Conservation (phyloP, 2,113 vertebrate genomes). For the Siphamia tubifer region DNA sequence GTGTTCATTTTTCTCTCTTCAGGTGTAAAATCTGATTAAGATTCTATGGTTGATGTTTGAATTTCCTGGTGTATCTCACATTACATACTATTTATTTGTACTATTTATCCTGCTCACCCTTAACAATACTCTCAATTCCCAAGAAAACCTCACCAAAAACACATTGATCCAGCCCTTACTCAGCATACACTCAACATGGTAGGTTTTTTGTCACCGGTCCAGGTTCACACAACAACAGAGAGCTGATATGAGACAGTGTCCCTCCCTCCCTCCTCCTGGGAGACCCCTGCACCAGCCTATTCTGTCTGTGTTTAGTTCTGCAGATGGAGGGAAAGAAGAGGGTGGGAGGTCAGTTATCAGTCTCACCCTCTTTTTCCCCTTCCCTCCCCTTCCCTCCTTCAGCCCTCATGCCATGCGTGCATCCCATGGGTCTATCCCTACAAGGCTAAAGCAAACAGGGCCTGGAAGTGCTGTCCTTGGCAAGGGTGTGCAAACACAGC, state of each 20-base stretch:
- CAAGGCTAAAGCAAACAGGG: slow-evolving; percentile 61
- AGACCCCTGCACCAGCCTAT: not conserved
- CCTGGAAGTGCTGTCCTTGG: slow-evolving; percentile 67
- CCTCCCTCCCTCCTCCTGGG: not conserved
- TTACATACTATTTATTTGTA: slow-evolving; percentile 38
- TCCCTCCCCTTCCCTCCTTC: not conserved
- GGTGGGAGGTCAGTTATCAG: not conserved
- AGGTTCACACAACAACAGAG: slow-evolving; percentile 9
- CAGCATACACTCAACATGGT: slow-evolving; percentile 26
- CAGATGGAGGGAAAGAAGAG: not conserved
- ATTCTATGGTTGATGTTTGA: too few relatives aligned
- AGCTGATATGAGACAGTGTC: not conserved
- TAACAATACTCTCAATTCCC: slow-evolving; percentile 12
- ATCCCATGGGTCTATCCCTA: slow-evolving; percentile 57
- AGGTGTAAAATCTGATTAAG: too few relatives aligned
- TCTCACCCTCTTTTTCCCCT: not conserved
- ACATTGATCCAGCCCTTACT: slow-evolving; percentile 24
- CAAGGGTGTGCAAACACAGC: slow-evolving; percentile 47
- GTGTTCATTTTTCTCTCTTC: too few relatives aligned
- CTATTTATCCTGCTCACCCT: not conserved
- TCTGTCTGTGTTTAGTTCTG: not conserved
- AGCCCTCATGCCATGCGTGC: slow-evolving; percentile 8
- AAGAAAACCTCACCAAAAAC: slow-evolving; percentile 26
- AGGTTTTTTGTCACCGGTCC: slow-evolving; percentile 5
- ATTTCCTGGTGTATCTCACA: slow-evolving; percentile 30